A percentile compares a stretch with the other conserved stretches of the same genome.
These are phyloP conservation scores for Scylla paramamosain DNA, from an alignment of 1,140 invertebrate genomes.

Conservation along the genomic window DNA sequence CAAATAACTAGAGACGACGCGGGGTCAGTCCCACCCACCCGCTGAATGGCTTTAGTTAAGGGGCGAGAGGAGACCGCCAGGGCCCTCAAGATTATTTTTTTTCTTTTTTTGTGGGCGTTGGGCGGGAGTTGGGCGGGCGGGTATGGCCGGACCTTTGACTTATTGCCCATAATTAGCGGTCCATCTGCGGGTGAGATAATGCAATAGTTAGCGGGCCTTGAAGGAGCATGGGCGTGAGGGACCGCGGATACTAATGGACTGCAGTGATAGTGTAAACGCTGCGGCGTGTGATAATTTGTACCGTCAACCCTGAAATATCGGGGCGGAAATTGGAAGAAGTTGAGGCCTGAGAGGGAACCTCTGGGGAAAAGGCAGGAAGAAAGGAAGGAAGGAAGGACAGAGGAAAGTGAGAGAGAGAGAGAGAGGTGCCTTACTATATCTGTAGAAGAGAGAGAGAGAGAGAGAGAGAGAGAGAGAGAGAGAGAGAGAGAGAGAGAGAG, in stretches of 20 bases:
- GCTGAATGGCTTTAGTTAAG: too few relatives aligned
- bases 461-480: too few relatives aligned
- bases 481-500: too few relatives aligned
- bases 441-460: too few relatives aligned
- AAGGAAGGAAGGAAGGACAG: too few relatives aligned
- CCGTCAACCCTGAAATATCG: not conserved
- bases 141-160: slow-evolving; percentile 10
- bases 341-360: not conserved
- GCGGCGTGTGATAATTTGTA: slow-evolving; percentile 5
- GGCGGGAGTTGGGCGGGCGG: not conserved
- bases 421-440: too few relatives aligned
- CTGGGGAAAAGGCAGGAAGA: too few relatives aligned
- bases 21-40: too few relatives aligned
- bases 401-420: too few relatives aligned
- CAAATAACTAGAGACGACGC: too few relatives aligned
- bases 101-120: not conserved
- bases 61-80: too few relatives aligned
- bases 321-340: not conserved
- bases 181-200: slow-evolving; percentile 2
- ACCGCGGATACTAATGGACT: not conserved
- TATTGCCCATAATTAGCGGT: slow-evolving; percentile 34
- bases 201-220: slow-evolving; percentile 37
- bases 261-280: not conserved
- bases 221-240: not conserved
- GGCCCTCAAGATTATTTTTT: too few relatives aligned